Base-by-base conservation (phyloP, 2,888 invertebrate genomes). In the Synanthedon myopaeformis region DNA sequence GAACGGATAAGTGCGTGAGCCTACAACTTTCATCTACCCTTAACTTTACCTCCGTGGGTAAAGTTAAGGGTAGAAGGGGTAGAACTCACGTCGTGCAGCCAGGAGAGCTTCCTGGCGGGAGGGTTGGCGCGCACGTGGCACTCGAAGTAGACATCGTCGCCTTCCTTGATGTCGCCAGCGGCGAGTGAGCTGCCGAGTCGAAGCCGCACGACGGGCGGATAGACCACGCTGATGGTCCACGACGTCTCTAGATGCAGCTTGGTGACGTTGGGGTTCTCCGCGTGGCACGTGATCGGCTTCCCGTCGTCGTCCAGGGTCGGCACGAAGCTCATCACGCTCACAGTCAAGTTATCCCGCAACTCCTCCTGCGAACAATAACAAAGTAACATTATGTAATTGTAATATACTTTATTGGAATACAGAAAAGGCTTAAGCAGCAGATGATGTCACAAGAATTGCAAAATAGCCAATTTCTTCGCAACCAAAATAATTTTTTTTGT, bases 111-210 rank as follows among this genome's bases (percentile, higher is more conserved):
- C 70, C 94, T 90, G 89, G 93, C 94, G 58, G 92, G 91, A 42
- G 96, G 96, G 87, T 96, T 95, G 66, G 96, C 94, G 70, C 93
- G 92, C 70, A 96, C 94, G 88, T 95, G 94, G 85, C 96, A 96
- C 88, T 96, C 96, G 83, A 96, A 96, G 89, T 96, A 96, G 57
- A 96, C 95, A 85, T 96, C 96, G 72, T 95, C 96, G 53, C 96
- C 95, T 82, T 96, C 96, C 81, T 96, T 96, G 87, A 96, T 96
- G 87, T 96, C 95, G 61, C 93, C 92, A 55, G 94, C 92, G 67
- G 93, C 93, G 63, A 96, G 89, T 56, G 95, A 95, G 72, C 94
- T 94, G 70, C 96, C 96, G 62, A 96, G 89, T 57, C 92, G 90
- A 64, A 96, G 81, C 54, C 92, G 91, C 58, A 96, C 95, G 72